These are phyloP conservation scores for Anodontia alba DNA, from an alignment of 2,888 invertebrate species.

Conservation along the genomic window DNA sequence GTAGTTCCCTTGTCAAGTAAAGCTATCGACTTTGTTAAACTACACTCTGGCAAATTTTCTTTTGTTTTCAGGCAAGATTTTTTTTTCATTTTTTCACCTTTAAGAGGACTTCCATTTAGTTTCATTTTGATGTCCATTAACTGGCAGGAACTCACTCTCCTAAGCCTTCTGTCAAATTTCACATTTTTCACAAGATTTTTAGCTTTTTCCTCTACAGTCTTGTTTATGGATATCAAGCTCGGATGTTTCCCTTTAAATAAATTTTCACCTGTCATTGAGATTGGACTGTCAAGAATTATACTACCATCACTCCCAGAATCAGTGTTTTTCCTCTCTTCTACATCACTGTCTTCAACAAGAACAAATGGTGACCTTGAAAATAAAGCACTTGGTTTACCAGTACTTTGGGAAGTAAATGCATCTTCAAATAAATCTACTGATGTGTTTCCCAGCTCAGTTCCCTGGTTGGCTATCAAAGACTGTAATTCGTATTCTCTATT, in stretches of 20 bases:
- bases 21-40: too few relatives aligned
- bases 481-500: too few relatives aligned
- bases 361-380: neutral
- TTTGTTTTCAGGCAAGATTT: conserved; percentile 29
- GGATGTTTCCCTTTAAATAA: neutral
- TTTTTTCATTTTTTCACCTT: neutral
- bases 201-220: neutral
- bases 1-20: too few relatives aligned
- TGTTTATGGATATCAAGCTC: neutral
- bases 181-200: conserved; percentile 31
- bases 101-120: conserved; percentile 24
- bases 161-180: conserved; percentile 39
- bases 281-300: conserved; percentile 37
- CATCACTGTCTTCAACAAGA: neutral
- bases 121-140: conserved; percentile 58
- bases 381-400: neutral
- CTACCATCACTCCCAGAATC: conserved; percentile 37
- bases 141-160: conserved; percentile 49
- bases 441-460: neutral
- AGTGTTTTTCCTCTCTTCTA: neutral
- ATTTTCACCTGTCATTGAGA: neutral
- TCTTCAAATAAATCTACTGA: neutral
- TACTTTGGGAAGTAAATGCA: neutral
- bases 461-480: too few relatives aligned
- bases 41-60: too few relatives aligned